phyloP scores from a whole-genome alignment of 2,797 vertebrate species.

The Remorina albescens region DNA sequence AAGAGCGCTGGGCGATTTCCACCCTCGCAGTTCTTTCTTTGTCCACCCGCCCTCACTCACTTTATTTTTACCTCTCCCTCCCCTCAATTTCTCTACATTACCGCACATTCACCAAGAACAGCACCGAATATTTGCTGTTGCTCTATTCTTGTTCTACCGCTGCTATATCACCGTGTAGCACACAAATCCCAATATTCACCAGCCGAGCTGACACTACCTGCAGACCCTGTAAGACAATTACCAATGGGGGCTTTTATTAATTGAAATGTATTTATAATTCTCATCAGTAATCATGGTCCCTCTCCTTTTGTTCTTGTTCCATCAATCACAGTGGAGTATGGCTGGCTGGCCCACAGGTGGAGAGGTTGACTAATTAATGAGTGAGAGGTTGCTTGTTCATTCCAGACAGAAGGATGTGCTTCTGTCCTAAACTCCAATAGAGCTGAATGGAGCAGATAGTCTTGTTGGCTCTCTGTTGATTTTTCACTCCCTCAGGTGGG shows the following conservation, averaged over 20 bases:
- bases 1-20: constrained; percentile 73
- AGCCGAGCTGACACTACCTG: constrained; percentile 26
- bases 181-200: constrained; percentile 32
- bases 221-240: constrained; percentile 56
- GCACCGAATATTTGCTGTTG: constrained; percentile 52
- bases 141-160: constrained; percentile 34
- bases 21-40: constrained; percentile 57
- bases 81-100: constrained; percentile 49
- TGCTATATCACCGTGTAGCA: neutral
- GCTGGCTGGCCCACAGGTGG: constrained; percentile 74
- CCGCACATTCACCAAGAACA: constrained; percentile 65
- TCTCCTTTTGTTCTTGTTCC: constrained; percentile 65
- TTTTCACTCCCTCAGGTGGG: constrained; percentile 10
- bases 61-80: constrained; percentile 56
- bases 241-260: constrained; percentile 61
- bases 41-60: constrained; percentile 48
- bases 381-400: constrained; percentile 61
- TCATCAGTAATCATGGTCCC: constrained; percentile 72
- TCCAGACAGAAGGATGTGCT: constrained; percentile 50
- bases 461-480: neutral
- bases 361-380: constrained; percentile 77
- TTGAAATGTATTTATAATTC: constrained; percentile 79
- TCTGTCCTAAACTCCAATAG: constrained; percentile 25
- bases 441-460: constrained; percentile 4
- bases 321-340: constrained; percentile 71